phyloP scores from a whole-genome alignment of 2,888 invertebrate species.

The Lasioglossum leucozonium region DNA sequence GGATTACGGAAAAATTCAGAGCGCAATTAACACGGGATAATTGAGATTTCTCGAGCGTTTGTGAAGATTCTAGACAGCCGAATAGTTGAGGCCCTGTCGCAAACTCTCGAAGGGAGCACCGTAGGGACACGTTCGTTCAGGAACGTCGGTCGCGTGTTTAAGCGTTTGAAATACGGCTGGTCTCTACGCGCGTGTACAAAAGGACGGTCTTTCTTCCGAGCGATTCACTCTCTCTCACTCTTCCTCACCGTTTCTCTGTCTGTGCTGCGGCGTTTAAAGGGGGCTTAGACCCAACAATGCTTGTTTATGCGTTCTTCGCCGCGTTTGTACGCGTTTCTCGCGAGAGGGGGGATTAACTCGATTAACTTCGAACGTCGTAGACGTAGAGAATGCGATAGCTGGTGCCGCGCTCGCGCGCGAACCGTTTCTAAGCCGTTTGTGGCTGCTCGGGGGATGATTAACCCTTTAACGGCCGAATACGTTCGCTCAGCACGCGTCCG shows the following conservation, averaged over 20 bases:
- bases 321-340: background rate
- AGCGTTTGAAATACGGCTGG: constrained; percentile 42
- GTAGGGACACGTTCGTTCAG: constrained; percentile 1
- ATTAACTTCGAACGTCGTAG: constrained; percentile 15
- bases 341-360: background rate
- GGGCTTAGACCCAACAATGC: constrained; percentile 24
- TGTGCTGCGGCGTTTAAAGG: constrained; percentile 23
- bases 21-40: background rate
- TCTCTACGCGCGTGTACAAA: constrained; percentile 8
- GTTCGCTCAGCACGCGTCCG: background rate
- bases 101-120: background rate
- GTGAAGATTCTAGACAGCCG: background rate
- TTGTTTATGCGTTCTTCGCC: background rate
- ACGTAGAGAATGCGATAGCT: constrained; percentile 5
- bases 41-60: background rate
- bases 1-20: background rate
- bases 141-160: constrained; percentile 26
- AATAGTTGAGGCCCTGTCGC: background rate
- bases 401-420: background rate
- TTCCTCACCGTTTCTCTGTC: background rate
- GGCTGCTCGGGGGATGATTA: constrained; percentile 4
- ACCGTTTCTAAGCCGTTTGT: background rate
- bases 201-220: background rate
- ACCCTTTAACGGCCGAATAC: constrained; percentile 2
- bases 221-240: background rate